A percentile compares a stretch with the other conserved stretches of the same genome.
Conservation (phyloP, 2,888 invertebrate genomes). For the Yponomeuta malinellus region DNA sequence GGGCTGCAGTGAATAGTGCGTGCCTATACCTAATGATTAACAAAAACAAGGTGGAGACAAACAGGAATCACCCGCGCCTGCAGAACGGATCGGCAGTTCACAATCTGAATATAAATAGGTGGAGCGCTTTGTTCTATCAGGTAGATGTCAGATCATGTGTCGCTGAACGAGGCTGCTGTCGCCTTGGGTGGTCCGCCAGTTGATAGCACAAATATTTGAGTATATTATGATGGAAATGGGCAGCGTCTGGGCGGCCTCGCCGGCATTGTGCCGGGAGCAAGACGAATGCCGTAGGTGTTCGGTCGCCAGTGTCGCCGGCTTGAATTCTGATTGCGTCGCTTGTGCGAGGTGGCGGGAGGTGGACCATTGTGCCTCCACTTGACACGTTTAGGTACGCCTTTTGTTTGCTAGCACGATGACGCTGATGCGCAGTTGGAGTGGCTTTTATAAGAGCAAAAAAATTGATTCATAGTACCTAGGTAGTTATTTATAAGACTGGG, state of each 20-base stretch:
- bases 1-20: slow-evolving; percentile 11
- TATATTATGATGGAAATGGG: slow-evolving; percentile 70
- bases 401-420: slow-evolving; percentile 14
- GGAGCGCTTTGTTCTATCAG: slow-evolving; percentile 58
- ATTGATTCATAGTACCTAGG: not conserved
- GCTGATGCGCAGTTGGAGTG: not conserved
- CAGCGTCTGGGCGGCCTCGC: slow-evolving; percentile 46
- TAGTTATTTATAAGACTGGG: too few relatives aligned
- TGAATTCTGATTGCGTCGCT: slow-evolving; percentile 48
- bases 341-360: slow-evolving; percentile 38
- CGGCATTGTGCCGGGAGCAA: slow-evolving; percentile 55
- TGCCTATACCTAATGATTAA: not conserved
- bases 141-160: slow-evolving; percentile 61
- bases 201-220: slow-evolving; percentile 65
- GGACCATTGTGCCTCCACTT: slow-evolving; percentile 30
- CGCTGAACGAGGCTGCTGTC: slow-evolving; percentile 30
- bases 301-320: slow-evolving; percentile 36
- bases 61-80: slow-evolving; percentile 2
- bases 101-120: slow-evolving; percentile 50
- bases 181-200: slow-evolving; percentile 60
- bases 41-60: slow-evolving; percentile 12
- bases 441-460: not conserved
- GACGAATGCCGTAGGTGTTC: slow-evolving; percentile 45
- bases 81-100: slow-evolving; percentile 24
- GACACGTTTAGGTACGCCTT: slow-evolving; percentile 32